phyloP scores from a whole-genome alignment of 2,888 invertebrate species.

The Pseudococcus longispinus region DNA sequence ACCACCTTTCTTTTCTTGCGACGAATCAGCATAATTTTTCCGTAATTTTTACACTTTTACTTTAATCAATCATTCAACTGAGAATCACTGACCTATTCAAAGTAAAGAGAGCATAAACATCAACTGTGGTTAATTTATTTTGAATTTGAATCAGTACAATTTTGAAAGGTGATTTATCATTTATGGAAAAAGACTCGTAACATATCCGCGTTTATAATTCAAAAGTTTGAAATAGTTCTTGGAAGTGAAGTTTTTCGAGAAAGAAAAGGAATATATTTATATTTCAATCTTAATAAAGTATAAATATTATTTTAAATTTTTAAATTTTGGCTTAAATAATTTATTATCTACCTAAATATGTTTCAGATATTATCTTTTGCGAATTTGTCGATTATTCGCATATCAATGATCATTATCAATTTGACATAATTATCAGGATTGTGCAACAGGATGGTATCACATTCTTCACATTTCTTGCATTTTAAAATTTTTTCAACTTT shows the following conservation, averaged over 20 bases:
- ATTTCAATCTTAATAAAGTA: too few species aligned
- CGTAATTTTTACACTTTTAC: constrained; percentile 8
- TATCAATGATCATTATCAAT: background rate
- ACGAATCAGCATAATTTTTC: background rate
- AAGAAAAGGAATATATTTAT: too few species aligned
- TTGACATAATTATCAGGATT: background rate
- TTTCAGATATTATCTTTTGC: too few species aligned
- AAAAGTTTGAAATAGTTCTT: too few species aligned
- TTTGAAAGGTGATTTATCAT: too few species aligned
- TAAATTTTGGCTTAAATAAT: too few species aligned
- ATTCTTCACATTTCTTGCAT: background rate
- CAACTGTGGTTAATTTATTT: background rate
- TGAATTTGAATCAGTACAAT: background rate
- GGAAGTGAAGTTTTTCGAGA: too few species aligned
- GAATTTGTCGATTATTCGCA: background rate
- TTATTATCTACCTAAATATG: too few species aligned
- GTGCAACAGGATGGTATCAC: background rate
- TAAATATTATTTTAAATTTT: too few species aligned
- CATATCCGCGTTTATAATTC: too few species aligned
- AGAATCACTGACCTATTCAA: background rate
- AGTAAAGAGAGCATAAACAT: background rate
- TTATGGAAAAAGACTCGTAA: too few species aligned
- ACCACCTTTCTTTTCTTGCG: background rate
- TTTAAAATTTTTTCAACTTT: constrained; percentile 12
- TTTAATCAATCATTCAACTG: background rate